These are phyloP conservation scores for Platichthys stellatus DNA, from an alignment of 2,113 vertebrate species.

Conservation along the genomic window DNA sequence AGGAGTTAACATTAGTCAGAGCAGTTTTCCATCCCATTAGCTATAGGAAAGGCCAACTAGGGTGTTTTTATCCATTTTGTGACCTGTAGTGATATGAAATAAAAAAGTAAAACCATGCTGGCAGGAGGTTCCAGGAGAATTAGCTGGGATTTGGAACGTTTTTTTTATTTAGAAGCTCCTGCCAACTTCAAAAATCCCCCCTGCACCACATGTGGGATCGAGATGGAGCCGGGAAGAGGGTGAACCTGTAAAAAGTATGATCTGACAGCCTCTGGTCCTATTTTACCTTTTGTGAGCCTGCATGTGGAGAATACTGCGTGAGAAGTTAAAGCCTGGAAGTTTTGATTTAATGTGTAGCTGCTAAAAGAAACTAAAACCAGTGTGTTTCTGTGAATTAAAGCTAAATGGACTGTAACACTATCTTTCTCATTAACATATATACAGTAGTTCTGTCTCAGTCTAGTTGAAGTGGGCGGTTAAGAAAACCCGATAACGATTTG, in stretches of 20 bases:
- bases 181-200: conserved; percentile 6
- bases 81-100: background rate
- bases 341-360: background rate
- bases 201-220: conserved; percentile 20
- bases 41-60: background rate
- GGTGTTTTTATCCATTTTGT: background rate
- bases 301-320: conserved; percentile 9
- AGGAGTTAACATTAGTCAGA: conserved; percentile 37
- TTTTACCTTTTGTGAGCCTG: conserved; percentile 6
- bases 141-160: conserved; percentile 24
- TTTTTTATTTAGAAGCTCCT: conserved; percentile 22
- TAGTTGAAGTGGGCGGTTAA: background rate
- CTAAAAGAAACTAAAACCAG: background rate
- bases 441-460: background rate
- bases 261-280: conserved; percentile 18
- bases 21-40: conserved; percentile 28
- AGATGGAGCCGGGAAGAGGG: conserved; percentile 17
- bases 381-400: background rate
- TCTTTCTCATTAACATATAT: too few relatives aligned
- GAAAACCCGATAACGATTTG: too few relatives aligned
- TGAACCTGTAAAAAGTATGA: conserved; percentile 17
- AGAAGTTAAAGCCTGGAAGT: conserved; percentile 2
- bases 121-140: conserved; percentile 10
- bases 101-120: conserved; percentile 3
- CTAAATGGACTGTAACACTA: background rate